Evolutionary conservation across 1,140 invertebrate species (phyloP).

Genomic region (Drosophila nigrodunni): DNA sequence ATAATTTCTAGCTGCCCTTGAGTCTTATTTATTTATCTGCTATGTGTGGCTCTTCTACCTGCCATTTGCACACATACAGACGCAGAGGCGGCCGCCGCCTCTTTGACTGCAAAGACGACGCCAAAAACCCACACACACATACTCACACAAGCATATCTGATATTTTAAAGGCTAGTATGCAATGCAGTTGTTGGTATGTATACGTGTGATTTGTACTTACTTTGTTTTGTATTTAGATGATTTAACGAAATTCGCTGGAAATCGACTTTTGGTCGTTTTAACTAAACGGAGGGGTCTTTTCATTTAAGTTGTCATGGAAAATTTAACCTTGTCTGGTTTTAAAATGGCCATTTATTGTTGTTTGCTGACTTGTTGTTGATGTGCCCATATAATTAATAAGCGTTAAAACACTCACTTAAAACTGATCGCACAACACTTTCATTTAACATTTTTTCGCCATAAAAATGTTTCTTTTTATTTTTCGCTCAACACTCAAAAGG

Average conservation of each 20-base stretch:
- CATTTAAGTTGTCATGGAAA: constrained; percentile 35
- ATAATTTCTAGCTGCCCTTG: constrained; percentile 72
- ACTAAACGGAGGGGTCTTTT: constrained; percentile 15
- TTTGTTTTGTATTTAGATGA: constrained; percentile 31
- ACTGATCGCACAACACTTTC: constrained; percentile 68
- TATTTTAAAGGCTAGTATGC: constrained; percentile 33
- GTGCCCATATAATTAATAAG: constrained; percentile 54
- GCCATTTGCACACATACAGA: constrained; percentile 50
- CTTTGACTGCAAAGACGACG: constrained; percentile 51
- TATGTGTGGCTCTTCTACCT: constrained; percentile 61
- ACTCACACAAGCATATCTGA: constrained; percentile 23
- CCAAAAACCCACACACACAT: constrained; percentile 57
- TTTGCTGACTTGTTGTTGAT: constrained; percentile 38
- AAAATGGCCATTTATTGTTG: constrained; percentile 35
- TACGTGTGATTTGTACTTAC: constrained; percentile 63
- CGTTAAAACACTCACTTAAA: constrained; percentile 39
- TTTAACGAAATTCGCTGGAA: constrained; percentile 55
- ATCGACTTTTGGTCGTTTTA: constrained; percentile 43
- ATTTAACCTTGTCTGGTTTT: constrained; percentile 39
- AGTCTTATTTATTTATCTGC: constrained; percentile 54
- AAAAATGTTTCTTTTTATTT: constrained; percentile 45
- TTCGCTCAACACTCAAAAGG: constrained; percentile 55
- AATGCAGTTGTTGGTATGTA: constrained; percentile 59
- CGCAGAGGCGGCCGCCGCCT: constrained; percentile 38
- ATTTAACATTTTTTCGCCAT: constrained; percentile 62